Evolutionary conservation across 2,888 invertebrate genomes (phyloP), one percentile per base, ranked within the genome.

Genomic region (Papilio demoleus): DNA sequence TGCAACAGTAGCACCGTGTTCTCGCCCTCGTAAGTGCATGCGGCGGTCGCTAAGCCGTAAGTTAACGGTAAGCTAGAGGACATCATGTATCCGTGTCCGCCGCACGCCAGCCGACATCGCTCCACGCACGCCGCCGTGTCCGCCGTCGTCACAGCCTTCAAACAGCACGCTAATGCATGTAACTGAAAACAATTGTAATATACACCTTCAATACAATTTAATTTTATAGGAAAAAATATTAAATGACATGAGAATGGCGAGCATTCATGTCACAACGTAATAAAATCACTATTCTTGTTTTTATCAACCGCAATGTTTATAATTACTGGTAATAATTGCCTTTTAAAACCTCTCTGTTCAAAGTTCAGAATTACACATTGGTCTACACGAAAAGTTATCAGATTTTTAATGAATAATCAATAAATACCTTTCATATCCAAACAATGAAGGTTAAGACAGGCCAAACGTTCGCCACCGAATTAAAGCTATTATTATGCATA

Each of bases 21-120:
- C 88, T 98, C 98, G 11, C 98, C 98, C 87, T 98, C 98, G 79
- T 98, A 98, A 0, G 97, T 98, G 79, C 96, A 96, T 63, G 96
- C 95, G 8, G 97, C 97, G 0, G 96, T 96, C n/a, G 95, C 94
- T 76, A 95, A 88, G 22, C 95, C 95, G 78, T 97, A 97, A 8
- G 95, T 95, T 34, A 94, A 94, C 1, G 97, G 97, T 56, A 98
- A 93, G 80, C 96, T 97, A 59, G 97, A 96, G 61, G 95, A 93
- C 45, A 94, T 94, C 95, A 96, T 95, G 85, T 96, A 98, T 34
- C 98, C 98, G 81, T 98, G 97, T 6, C 98, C 98, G n/a, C n/a
- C 5, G 5, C n/a, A 14, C 40, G 40, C 2, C 14, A n/a, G n/a
- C n/a, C n/a, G n/a, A n/a, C n/a, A n/a, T n/a, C n/a, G n/a, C n/a